phyloP scores from a whole-genome alignment of 1,140 invertebrate genomes.

The Drosophila bipectinata region DNA sequence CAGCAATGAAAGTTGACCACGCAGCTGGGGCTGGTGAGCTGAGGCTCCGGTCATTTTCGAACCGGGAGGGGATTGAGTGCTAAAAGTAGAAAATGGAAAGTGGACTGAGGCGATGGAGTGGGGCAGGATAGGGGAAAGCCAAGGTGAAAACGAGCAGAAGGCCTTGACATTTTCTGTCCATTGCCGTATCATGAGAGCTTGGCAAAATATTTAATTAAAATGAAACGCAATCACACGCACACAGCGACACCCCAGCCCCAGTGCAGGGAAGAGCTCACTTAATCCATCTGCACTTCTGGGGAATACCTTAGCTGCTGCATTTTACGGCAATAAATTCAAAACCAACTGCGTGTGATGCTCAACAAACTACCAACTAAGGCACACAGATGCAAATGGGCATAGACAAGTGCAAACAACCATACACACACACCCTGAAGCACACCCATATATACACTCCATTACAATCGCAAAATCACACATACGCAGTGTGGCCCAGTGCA shows the following conservation, averaged over 20 bases:
- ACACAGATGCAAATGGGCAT: constrained; percentile 31
- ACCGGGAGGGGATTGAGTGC: constrained; percentile 11
- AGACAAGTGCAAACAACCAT: constrained; percentile 13
- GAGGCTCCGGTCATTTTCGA: constrained; percentile 16
- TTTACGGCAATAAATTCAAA: constrained; percentile 72
- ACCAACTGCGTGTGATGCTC: constrained; percentile 64
- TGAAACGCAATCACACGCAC: constrained; percentile 50
- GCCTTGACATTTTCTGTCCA: constrained; percentile 37
- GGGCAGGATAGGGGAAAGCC: neutral
- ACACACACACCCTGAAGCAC: constrained; percentile 5
- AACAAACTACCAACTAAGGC: constrained; percentile 74
- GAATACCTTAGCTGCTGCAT: constrained; percentile 52
- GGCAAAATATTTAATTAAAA: constrained; percentile 71
- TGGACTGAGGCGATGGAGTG: neutral
- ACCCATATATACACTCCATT: constrained; percentile 17
- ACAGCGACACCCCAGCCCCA: constrained; percentile 7
- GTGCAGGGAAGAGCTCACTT: constrained; percentile 40
- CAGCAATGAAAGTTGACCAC: constrained; percentile 47
- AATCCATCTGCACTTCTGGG: constrained; percentile 74
- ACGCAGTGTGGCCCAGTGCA: constrained; percentile 49
- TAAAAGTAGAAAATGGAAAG: constrained; percentile 4
- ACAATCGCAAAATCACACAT: constrained; percentile 16
- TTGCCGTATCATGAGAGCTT: constrained; percentile 18
- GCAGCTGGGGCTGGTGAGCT: neutral
- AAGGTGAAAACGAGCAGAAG: constrained; percentile 22